Percentiles rank a stretch among this genome's conserved stretches.
Conservation (phyloP, 2,888 invertebrate genomes). For the Cephus rjabovi region DNA sequence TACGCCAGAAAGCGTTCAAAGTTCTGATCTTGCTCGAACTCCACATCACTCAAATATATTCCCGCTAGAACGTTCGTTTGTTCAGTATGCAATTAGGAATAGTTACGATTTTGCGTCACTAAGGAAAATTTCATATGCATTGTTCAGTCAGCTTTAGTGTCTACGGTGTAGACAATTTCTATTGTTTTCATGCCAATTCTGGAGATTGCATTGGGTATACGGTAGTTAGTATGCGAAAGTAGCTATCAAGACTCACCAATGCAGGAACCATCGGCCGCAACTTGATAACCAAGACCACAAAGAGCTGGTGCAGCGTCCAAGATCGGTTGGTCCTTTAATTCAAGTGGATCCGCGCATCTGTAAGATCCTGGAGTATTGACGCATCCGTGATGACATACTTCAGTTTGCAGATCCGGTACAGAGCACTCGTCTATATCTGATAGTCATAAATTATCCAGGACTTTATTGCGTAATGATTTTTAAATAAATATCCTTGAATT, state of each 20-base stretch:
- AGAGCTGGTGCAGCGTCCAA: slow-evolving; percentile 40
- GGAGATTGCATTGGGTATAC: not conserved
- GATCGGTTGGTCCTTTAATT: slow-evolving; percentile 49
- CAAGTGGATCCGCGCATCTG: slow-evolving; percentile 53
- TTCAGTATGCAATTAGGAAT: not conserved
- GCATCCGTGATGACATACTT: slow-evolving; percentile 65
- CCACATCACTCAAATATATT: not conserved
- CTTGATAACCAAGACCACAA: slow-evolving; percentile 53
- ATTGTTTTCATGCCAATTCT: not conserved
- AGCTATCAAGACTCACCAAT: slow-evolving; percentile 49
- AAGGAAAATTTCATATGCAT: not conserved
- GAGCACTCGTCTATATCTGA: slow-evolving; percentile 76
- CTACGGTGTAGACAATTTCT: not conserved
- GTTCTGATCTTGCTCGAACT: not conserved
- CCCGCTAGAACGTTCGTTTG: not conserved
- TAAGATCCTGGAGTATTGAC: slow-evolving; percentile 72
- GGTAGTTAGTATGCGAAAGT: not conserved
- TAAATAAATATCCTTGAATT: slow-evolving; percentile 31
- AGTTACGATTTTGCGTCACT: not conserved
- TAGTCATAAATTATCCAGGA: slow-evolving; percentile 8
- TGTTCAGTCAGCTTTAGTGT: not conserved
- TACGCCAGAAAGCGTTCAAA: not conserved
- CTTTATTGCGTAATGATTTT: not conserved
- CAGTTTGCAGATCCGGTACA: slow-evolving; percentile 63
- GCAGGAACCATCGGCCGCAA: slow-evolving; percentile 48